phyloP scores from a whole-genome alignment of 1,140 invertebrate species.

The Drosophila takahashii region DNA sequence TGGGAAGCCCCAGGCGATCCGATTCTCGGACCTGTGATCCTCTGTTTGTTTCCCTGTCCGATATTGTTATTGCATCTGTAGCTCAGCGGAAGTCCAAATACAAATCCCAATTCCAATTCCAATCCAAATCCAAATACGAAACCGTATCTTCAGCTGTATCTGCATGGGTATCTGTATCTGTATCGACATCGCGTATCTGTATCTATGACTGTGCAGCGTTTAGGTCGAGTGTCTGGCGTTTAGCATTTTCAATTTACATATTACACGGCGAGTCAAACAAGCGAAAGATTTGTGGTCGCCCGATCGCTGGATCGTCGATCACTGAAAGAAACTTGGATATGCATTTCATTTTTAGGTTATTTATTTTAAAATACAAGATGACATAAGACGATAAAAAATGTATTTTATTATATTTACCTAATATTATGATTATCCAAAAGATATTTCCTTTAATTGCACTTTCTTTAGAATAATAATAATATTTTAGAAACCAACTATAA shows the following conservation, averaged over 20 bases:
- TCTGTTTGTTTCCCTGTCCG: conserved; percentile 24
- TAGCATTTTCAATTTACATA: conserved; percentile 83
- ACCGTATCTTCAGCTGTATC: conserved; percentile 35
- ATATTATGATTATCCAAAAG: too few species aligned
- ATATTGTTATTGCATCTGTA: conserved; percentile 39
- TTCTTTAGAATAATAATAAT: too few species aligned
- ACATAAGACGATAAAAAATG: too few species aligned
- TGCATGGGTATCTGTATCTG: conserved; percentile 28
- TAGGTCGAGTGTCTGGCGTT: conserved; percentile 75
- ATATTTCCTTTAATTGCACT: too few species aligned
- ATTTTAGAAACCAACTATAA: too few species aligned
- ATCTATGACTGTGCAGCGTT: conserved; percentile 39
- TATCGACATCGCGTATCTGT: conserved; percentile 37
- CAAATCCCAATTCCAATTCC: not conserved
- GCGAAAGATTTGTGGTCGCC: conserved; percentile 65
- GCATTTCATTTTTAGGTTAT: too few species aligned
- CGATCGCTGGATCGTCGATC: not conserved
- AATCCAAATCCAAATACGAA: conserved; percentile 6
- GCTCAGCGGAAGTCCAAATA: not conserved
- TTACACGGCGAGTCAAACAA: conserved; percentile 78
- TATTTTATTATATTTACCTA: too few species aligned
- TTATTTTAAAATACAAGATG: too few species aligned
- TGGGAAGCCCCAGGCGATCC: conserved; percentile 10
- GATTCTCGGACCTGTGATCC: conserved; percentile 14
- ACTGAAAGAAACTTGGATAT: not conserved